phyloP scores from a whole-genome alignment of 2,797 vertebrate genomes.

The Peromyscus nudipes region DNA sequence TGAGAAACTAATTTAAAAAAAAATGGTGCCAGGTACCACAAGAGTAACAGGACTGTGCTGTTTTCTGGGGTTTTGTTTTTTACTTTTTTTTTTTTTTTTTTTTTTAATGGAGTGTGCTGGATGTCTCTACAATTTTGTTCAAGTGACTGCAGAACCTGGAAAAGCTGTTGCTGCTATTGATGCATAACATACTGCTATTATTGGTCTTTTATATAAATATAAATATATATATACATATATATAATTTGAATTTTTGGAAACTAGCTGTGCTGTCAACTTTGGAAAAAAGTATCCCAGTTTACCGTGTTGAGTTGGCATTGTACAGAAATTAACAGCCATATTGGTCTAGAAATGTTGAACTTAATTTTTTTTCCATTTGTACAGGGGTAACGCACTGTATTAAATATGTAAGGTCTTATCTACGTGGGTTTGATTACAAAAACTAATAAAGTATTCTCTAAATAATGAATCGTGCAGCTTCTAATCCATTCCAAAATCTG shows the following conservation, averaged over 20 bases:
- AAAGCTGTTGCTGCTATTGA: constrained; percentile 91
- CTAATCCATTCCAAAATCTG: constrained; percentile 66
- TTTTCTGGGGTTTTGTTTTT: constrained; percentile 87
- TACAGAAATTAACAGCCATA: constrained; percentile 93
- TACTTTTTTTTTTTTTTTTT: constrained; percentile 78
- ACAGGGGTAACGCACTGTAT: constrained; percentile 99
- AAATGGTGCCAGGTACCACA: constrained; percentile 90
- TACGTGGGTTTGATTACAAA: constrained; percentile 99
- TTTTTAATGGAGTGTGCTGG: constrained; percentile 85
- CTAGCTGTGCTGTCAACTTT: constrained; percentile 91
- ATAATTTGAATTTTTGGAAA: constrained; percentile 91
- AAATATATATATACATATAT: constrained; percentile 89
- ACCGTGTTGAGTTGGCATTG: constrained; percentile 92
- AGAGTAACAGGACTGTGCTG: constrained; percentile 89
- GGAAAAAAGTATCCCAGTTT: constrained; percentile 90
- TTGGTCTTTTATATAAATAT: constrained; percentile 92
- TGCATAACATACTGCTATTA: constrained; percentile 89
- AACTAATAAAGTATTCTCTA: constrained; percentile 99
- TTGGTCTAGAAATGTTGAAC: constrained; percentile 92
- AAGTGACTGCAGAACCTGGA: constrained; percentile 90
- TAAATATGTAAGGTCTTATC: constrained; percentile 99
- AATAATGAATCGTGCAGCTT: constrained; percentile 87
- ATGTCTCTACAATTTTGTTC: constrained; percentile 90
- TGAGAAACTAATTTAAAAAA: constrained; percentile 86
- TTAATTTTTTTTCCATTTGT: constrained; percentile 96